Conservation (phyloP, 2,113 vertebrate species). For the Alouatta palliata region DNA sequence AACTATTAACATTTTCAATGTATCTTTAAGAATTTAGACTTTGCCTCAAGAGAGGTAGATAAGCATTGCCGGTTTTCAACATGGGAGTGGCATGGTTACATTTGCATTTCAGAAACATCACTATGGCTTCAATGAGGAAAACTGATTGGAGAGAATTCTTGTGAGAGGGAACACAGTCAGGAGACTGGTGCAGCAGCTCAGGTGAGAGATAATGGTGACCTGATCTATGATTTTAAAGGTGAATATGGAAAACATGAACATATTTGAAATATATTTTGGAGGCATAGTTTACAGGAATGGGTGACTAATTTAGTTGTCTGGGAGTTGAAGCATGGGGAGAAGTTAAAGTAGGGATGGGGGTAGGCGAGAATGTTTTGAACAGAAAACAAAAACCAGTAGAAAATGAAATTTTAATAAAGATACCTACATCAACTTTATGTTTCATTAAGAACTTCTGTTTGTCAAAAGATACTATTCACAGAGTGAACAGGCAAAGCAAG, state of each 20-base stretch:
- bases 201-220: not conserved
- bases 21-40: not conserved
- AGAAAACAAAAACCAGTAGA: not conserved
- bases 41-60: not conserved
- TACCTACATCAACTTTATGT: not conserved
- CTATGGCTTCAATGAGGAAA: not conserved
- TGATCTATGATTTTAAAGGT: not conserved
- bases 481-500: not conserved
- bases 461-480: not conserved
- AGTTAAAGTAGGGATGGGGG: not conserved
- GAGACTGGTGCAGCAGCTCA: not conserved
- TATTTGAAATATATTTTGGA: not conserved
- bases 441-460: not conserved
- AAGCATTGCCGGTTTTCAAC: not conserved
- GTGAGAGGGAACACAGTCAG: not conserved
- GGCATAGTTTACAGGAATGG: not conserved
- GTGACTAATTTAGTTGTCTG: not conserved
- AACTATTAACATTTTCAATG: not conserved
- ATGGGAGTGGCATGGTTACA: not conserved
- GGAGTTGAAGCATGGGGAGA: not conserved
- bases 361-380: not conserved
- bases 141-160: not conserved
- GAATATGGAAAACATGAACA: not conserved
- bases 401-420: not conserved
- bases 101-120: slow-evolving; percentile 34